These are phyloP conservation scores for Chymomyza procnemis DNA, from an alignment of 2,888 invertebrate genomes.

Conservation along the genomic window DNA sequence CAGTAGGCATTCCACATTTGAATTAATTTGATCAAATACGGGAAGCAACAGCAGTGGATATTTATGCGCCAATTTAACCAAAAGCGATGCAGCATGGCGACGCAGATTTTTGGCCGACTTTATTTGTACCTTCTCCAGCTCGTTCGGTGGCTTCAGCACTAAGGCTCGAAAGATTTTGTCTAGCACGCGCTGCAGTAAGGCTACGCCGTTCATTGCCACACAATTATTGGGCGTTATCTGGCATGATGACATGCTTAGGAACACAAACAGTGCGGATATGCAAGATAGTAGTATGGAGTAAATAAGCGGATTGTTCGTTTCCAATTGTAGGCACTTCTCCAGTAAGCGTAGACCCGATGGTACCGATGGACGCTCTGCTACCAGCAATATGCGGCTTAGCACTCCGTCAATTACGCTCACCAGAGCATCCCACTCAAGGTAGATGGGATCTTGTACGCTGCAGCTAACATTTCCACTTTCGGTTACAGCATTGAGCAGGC, in stretches of 20 bases:
- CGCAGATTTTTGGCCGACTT: constrained; percentile 90
- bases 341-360: constrained; percentile 87
- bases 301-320: constrained; percentile 88
- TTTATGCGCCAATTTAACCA: constrained; percentile 93
- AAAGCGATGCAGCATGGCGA: constrained; percentile 91
- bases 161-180: constrained; percentile 93
- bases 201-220: constrained; percentile 83
- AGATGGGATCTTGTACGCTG: constrained; percentile 83
- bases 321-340: constrained; percentile 86
- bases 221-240: constrained; percentile 83
- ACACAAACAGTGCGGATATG: constrained; percentile 94
- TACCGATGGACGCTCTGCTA: constrained; percentile 86
- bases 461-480: constrained; percentile 64
- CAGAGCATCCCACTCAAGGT: constrained; percentile 92
- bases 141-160: constrained; percentile 85
- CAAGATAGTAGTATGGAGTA: constrained; percentile 92
- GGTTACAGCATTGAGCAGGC: constrained; percentile 83
- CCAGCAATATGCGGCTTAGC: constrained; percentile 86
- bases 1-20: constrained; percentile 85
- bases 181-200: constrained; percentile 87
- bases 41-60: constrained; percentile 91
- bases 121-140: constrained; percentile 80
- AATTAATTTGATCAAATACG: constrained; percentile 90
- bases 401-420: constrained; percentile 89
- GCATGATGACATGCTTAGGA: constrained; percentile 91